Evolutionary conservation across 2,888 invertebrate genomes (phyloP).

Genomic region (Platycheirus albimanus): DNA sequence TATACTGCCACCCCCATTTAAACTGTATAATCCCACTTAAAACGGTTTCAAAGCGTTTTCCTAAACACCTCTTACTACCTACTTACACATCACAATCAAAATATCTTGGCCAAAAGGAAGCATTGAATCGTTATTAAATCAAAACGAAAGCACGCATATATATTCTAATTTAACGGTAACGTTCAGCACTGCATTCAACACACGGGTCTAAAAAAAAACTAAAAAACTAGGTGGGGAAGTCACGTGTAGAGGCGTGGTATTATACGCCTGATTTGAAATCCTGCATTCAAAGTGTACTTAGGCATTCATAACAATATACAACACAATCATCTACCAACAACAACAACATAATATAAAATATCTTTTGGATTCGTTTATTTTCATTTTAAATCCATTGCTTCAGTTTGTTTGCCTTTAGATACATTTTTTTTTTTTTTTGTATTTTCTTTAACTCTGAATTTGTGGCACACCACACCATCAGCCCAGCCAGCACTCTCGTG

Average conservation of each 20-base stretch:
- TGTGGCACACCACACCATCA: constrained; percentile 58
- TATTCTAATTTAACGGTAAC: constrained; percentile 70
- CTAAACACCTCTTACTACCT: background rate
- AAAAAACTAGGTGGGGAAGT: constrained; percentile 67
- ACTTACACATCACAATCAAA: background rate
- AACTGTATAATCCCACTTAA: constrained; percentile 9
- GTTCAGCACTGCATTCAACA: constrained; percentile 29
- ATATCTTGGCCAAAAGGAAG: constrained; percentile 15
- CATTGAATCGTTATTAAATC: constrained; percentile 40
- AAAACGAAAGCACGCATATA: constrained; percentile 48
- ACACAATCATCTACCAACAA: no score
- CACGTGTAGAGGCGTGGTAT: constrained; percentile 75
- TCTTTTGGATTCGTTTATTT: constrained; percentile 75
- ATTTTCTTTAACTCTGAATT: constrained; percentile 27
- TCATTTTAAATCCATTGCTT: constrained; percentile 67
- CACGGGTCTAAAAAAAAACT: constrained; percentile 8
- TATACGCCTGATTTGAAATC: constrained; percentile 71
- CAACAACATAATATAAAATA: no score
- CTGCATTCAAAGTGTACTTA: constrained; percentile 71
- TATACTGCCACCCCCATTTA: background rate
- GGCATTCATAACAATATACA: constrained; percentile 75
- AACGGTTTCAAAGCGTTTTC: constrained; percentile 9
- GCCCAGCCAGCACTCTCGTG: no score
- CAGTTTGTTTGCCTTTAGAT: constrained; percentile 66
- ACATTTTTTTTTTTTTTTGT: constrained; percentile 11